Conservation (phyloP, 2,113 vertebrate genomes). For the Nibea coibor region DNA sequence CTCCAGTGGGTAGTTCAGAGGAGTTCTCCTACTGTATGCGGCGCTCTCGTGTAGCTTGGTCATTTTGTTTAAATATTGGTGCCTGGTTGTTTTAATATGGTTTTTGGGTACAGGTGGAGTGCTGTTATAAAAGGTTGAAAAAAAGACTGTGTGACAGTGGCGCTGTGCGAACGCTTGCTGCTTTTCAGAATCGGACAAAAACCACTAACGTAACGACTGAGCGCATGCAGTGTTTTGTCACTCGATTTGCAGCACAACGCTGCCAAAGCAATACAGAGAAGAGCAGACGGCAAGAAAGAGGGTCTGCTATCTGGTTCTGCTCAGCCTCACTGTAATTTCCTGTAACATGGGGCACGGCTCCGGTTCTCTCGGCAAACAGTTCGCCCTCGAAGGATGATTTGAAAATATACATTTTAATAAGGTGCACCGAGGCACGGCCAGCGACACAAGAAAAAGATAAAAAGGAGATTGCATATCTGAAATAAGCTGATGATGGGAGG, state of each 20-base stretch:
- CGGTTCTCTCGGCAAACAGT: slow-evolving; percentile 63
- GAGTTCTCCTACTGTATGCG: slow-evolving; percentile 14
- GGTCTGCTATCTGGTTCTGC: slow-evolving; percentile 47
- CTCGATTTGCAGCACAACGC: slow-evolving; percentile 20
- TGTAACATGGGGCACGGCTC: slow-evolving; percentile 59
- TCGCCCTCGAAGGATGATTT: slow-evolving; percentile 75
- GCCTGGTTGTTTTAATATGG: slow-evolving; percentile 23
- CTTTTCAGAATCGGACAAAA: slow-evolving; percentile 24
- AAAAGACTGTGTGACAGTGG: slow-evolving; percentile 15
- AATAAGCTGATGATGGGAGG: slow-evolving; percentile 65
- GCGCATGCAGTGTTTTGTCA: slow-evolving; percentile 11
- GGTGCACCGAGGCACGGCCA: slow-evolving; percentile 63
- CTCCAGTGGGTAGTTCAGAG: slow-evolving; percentile 43
- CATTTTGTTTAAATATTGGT: slow-evolving; percentile 24
- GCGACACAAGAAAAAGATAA: slow-evolving; percentile 65
- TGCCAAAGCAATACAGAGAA: slow-evolving; percentile 6
- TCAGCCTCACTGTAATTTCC: slow-evolving; percentile 75
- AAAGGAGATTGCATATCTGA: slow-evolving; percentile 75
- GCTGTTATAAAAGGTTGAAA: slow-evolving; percentile 16
- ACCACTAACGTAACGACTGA: slow-evolving; percentile 8
- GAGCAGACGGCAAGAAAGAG: slow-evolving; percentile 26
- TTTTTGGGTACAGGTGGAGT: slow-evolving; percentile 16
- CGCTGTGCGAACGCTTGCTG: slow-evolving; percentile 6
- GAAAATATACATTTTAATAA: slow-evolving; percentile 81
- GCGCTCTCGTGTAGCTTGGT: slow-evolving; percentile 9